Conservation (phyloP, 2,113 vertebrate species). For the Chrysemys picta region DNA sequence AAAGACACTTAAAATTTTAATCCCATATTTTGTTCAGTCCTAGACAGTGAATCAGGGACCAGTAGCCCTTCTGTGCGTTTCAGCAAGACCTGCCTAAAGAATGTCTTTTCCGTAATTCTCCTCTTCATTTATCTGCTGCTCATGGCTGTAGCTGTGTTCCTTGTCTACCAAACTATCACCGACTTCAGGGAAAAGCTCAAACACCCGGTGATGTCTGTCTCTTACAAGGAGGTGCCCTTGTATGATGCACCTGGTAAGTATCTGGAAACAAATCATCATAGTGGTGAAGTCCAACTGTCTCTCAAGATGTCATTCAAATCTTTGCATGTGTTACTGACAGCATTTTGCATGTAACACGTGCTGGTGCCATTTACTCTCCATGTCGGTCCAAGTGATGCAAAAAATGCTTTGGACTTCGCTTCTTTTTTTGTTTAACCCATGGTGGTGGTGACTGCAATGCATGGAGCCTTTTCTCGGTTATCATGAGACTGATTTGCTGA, state of each 20-base stretch:
- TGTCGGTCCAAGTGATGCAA: neutral
- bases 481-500: neutral
- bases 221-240: constrained; percentile 92
- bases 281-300: neutral
- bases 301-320: neutral
- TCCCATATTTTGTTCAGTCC: constrained; percentile 48
- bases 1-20: neutral
- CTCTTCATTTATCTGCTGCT: constrained; percentile 95
- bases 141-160: constrained; percentile 91
- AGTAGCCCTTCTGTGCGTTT: constrained; percentile 78
- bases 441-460: neutral
- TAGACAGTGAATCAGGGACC: constrained; percentile 79
- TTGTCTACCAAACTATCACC: constrained; percentile 96
- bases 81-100: constrained; percentile 94
- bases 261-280: neutral
- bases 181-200: constrained; percentile 94
- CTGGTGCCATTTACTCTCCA: neutral
- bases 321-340: neutral
- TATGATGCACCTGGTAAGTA: constrained; percentile 90
- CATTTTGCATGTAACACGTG: neutral
- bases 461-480: neutral
- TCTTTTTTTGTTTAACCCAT: neutral
- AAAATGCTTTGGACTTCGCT: neutral
- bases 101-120: constrained; percentile 91
- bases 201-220: constrained; percentile 97